Evolutionary conservation across 2,888 invertebrate genomes (phyloP).

Genomic region (Pollenia griseotomentosa): DNA sequence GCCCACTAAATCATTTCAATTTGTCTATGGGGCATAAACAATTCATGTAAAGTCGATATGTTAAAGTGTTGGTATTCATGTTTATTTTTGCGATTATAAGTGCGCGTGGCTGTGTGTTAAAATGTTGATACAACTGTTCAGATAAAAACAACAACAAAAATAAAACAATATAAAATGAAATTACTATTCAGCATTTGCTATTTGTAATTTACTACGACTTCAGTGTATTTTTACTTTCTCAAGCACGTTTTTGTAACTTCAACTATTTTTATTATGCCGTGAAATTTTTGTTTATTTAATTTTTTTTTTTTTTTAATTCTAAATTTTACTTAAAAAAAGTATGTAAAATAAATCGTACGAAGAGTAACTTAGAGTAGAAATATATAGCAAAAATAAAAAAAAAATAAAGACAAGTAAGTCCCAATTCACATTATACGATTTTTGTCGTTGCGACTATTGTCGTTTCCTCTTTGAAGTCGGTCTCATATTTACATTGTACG

Average conservation of each 20-base stretch:
- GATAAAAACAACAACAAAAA: background rate
- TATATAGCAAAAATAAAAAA: too few relatives aligned
- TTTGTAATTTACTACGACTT: slow-evolving; percentile 40
- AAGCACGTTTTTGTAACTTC: slow-evolving; percentile 35
- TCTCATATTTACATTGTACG: too few relatives aligned
- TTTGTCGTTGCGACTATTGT: too few relatives aligned
- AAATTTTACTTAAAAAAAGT: background rate
- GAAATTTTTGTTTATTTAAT: background rate
- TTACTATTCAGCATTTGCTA: slow-evolving; percentile 40
- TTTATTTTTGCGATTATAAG: background rate
- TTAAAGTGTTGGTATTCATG: background rate
- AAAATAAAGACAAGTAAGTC: background rate
- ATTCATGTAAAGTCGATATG: background rate
- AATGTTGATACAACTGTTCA: slow-evolving; percentile 47
- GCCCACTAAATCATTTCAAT: background rate
- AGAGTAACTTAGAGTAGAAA: too few relatives aligned
- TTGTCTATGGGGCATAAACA: slow-evolving; percentile 25
- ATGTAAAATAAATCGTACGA: background rate
- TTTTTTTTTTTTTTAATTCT: background rate
- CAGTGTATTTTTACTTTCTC: slow-evolving; percentile 23
- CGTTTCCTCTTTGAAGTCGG: too few relatives aligned
- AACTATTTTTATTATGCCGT: slow-evolving; percentile 19
- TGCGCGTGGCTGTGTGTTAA: background rate
- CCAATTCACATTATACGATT: too few relatives aligned
- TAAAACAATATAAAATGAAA: slow-evolving; percentile 49